Evolutionary conservation across 2,888 invertebrate species (phyloP), one percentile per base, ranked within the genome.

Genomic region (Agelastica alni): DNA sequence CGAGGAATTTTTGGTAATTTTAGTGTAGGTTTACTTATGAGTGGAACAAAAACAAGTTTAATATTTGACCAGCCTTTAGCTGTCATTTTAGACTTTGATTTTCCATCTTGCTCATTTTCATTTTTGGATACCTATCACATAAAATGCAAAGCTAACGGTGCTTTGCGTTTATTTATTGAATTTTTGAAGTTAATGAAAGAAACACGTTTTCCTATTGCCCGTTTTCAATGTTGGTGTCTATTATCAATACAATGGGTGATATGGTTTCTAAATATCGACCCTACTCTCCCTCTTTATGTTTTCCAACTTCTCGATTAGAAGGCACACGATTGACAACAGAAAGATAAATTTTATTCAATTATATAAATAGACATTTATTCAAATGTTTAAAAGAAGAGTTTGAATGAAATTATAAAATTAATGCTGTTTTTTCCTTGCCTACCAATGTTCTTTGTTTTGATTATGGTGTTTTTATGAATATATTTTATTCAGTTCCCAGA

Each of bases 181-280:
- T 47, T 45, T 10, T 28, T 18, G 4, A 16, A 18, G 18, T 30
- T 36, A 26, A 5, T 5, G 6, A 26, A 26, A 5, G n/a, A 12
- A 39, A 31, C 22, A 37, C 10, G 10, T 14, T 53, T 32, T 44
- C 10, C 30, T 30, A 26, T 53, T 53, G 43, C 49, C 41, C 16
- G 31, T 39, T 37, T 39, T 18, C 32, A 31, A 22, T 41, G 45
- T 53, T 56, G 45, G 36, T 17, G 10, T 16, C 49, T 58, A 55
- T 58, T 53, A 55, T 26, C 34, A n/a, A 18, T 26, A 46, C 42
- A 46, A 12, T 39, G 54, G 57, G 52, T 45, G 60, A 57, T 59
- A 53, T 44, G 56, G 53, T 47, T 53, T 52, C 34, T 41, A 54
- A 58, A 54, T 60, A 60, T 60, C 60, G 60, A 60, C 60, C 60